A percentile compares a stretch with the other conserved stretches of the same genome.
These are phyloP conservation scores for Hirudo medicinalis DNA, from an alignment of 1,140 invertebrate species.

Conservation along the genomic window DNA sequence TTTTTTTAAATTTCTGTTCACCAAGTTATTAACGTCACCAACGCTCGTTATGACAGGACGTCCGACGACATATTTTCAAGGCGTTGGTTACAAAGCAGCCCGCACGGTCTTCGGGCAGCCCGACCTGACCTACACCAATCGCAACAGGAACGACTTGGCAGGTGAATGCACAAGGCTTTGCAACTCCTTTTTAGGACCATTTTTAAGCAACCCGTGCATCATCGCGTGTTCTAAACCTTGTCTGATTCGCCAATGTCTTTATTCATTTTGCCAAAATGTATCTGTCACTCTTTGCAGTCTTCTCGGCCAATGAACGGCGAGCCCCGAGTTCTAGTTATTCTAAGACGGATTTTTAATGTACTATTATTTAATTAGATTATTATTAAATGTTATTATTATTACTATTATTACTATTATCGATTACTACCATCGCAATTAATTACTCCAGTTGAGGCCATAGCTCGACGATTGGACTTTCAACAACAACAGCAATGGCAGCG, in stretches of 20 bases:
- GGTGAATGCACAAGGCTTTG: neutral
- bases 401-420: too few species aligned
- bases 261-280: neutral
- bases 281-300: neutral
- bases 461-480: neutral
- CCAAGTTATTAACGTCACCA: neutral
- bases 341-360: neutral
- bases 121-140: neutral
- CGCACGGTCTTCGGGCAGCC: neutral
- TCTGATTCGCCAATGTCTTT: too few species aligned
- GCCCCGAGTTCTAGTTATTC: neutral
- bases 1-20: too few species aligned
- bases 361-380: neutral
- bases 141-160: neutral
- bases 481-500: too few species aligned
- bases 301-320: neutral
- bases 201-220: too few species aligned
- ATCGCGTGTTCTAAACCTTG: too few species aligned
- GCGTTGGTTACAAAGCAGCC: neutral
- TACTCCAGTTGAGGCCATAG: neutral
- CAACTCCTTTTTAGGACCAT: neutral
- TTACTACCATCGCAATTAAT: neutral
- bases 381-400: too few species aligned
- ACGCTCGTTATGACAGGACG: neutral
- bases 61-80: neutral